phyloP scores from a whole-genome alignment of 2,797 vertebrate species.

The Crax fasciolata region DNA sequence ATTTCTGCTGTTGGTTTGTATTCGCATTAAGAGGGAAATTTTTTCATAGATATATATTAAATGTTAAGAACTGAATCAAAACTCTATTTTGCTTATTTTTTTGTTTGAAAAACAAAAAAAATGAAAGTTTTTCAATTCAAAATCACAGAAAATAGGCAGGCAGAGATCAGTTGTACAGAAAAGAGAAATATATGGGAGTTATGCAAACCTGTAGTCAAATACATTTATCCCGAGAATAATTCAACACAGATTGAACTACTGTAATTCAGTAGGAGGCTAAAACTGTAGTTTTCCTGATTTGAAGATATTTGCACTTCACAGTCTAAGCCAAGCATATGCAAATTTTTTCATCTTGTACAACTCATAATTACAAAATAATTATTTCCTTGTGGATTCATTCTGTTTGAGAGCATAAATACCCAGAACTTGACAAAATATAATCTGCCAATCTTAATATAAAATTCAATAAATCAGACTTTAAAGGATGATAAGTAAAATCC shows the following conservation, averaged over 20 bases:
- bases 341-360: background rate
- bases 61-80: background rate
- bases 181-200: background rate
- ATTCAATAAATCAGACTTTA: background rate
- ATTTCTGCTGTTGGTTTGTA: background rate
- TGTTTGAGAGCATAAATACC: background rate
- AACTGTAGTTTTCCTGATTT: background rate
- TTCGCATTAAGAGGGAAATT: background rate
- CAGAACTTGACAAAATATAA: background rate
- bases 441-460: slow-evolving; percentile 4
- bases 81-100: background rate
- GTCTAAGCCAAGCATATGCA: background rate
- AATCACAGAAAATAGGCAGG: background rate
- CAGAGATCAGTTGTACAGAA: background rate
- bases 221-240: background rate
- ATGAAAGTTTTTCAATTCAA: background rate
- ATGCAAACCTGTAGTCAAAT: background rate
- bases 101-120: too few species aligned
- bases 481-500: background rate
- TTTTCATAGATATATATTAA: background rate
- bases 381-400: slow-evolving; percentile 2
- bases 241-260: background rate
- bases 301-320: background rate
- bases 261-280: background rate
- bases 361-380: background rate